phyloP scores from a whole-genome alignment of 2,113 vertebrate genomes.

The Melospiza melodia region DNA sequence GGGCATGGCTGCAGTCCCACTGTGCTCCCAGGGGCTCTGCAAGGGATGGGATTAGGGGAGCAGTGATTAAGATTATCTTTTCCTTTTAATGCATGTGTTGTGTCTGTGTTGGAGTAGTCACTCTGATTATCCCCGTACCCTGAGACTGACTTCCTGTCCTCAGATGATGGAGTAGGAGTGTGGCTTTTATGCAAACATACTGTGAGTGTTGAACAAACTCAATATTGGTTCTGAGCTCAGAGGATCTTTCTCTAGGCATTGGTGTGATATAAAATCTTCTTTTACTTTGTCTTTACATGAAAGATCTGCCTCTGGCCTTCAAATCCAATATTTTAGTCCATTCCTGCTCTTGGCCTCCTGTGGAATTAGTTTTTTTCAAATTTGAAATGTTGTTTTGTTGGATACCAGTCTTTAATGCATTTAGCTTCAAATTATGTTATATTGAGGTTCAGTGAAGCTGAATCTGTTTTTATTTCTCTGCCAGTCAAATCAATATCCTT shows the following conservation, averaged over 20 bases:
- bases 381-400: background rate
- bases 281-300: background rate
- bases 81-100: background rate
- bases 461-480: constrained; percentile 49
- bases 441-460: constrained; percentile 48
- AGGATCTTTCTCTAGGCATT: background rate
- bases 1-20: background rate
- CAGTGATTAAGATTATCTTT: constrained; percentile 12
- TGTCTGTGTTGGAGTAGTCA: background rate
- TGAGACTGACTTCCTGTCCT: background rate
- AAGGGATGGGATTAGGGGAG: constrained; percentile 17
- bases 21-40: background rate
- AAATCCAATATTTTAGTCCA: background rate
- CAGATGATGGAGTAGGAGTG: background rate
- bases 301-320: background rate
- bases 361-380: background rate
- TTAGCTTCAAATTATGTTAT: constrained; percentile 44
- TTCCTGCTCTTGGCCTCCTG: background rate
- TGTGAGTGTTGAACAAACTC: background rate
- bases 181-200: background rate
- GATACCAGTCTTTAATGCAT: background rate
- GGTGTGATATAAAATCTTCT: background rate
- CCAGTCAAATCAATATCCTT: constrained; percentile 26
- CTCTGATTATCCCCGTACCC: background rate
- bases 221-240: background rate